Base-by-base conservation (phyloP, 1,140 invertebrate genomes). In the Metopolophium dirhodum region DNA sequence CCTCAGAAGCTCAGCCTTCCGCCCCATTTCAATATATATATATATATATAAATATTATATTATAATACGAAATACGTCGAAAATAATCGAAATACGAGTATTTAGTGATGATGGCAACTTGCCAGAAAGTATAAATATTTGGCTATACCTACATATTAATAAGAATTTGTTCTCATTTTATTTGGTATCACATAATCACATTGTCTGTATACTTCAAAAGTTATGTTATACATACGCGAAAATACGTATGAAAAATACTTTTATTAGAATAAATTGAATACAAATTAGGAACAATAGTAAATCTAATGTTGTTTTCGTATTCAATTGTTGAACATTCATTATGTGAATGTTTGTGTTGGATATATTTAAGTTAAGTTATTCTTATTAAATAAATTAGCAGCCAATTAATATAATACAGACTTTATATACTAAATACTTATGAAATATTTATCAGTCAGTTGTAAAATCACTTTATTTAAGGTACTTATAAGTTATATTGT, bases 181-280 rank as follows among this genome's bases (percentile, higher is more conserved):
- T 77, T 77, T 77, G 6, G n/a, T 20, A 77, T 77, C 14, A 77
- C 14, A 77, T 77, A 77, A 77, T 77, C 6, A 77, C 30, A 1
- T 77, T 77, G n/a, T 4, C 4, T 18, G 30, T 18, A n/a, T 35
- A n/a, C 30, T 77, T n/a, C 11, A 77, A 77, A n/a, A 77, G 30
- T 77, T 77, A 14, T 77, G n/a, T n/a, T 77, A 41, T 77, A 77
- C 30, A 18, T n/a, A 77, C n/a, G 4, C 3, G n/a, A 77, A 18
- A n/a, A n/a, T n/a, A 77, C 14, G 61, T 77, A 18, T n/a, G n/a
- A 77, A 35, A 77, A 2, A 77, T 77, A n/a, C 30, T 77, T 77
- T 77, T 77, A 77, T 77, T 77, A n/a, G 30, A 77, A n/a, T 77
- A n/a, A 68, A 68, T 68, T 68, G 30, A 68, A 68, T 68, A 68